Evolutionary conservation across 2,797 vertebrate genomes (phyloP), one percentile per base, ranked within the genome.

Genomic region (Lepilemur ruficaudatus): DNA sequence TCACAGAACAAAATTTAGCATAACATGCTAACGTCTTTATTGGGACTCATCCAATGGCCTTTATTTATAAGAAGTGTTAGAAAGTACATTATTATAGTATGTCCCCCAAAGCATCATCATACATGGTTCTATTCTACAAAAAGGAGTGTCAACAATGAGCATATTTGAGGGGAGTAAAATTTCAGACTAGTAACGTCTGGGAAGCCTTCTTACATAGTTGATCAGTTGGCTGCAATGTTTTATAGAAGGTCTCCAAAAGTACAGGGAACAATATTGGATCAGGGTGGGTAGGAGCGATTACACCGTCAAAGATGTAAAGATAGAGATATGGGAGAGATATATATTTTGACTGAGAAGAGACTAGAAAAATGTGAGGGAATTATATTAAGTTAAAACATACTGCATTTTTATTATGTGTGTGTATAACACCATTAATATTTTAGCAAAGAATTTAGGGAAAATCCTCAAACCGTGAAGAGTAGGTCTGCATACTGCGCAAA

Each of bases 371-470:
- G 41, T 43, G 20, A 89, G 80, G 17, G 9, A 92, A 91, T 93
- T 75, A 46, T 69, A 75, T 57, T 91, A 93, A 93, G 43, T 90
- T 48, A 69, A 89, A 90, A 76, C 10, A 81, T n/a, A 80, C 48
- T 91, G 10, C 22, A 61, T 50, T 86, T 86, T 75, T 63, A 63
- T 76, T 59, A 32, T 35, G 48, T 81, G 28, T 84, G 2, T 85
- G 5, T 75, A 18, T 87, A 46, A 92, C 8, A 76, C 48, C 30
- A n/a, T 4, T 73, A 75, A 93, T 61, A 94, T 69, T 48, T 97
- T 97, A 89, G 43, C 22, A 38, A 84, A 90, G 32, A 87, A 89
- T 90, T 93, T 35, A 15, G 65, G 23, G 46, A 89, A 83, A 81
- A 32, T 22, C 20, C 22, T 75, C 59, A 92, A 81, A 50, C 50